Conservation (phyloP, 1,140 invertebrate genomes). For the Agrilus planipennis region DNA sequence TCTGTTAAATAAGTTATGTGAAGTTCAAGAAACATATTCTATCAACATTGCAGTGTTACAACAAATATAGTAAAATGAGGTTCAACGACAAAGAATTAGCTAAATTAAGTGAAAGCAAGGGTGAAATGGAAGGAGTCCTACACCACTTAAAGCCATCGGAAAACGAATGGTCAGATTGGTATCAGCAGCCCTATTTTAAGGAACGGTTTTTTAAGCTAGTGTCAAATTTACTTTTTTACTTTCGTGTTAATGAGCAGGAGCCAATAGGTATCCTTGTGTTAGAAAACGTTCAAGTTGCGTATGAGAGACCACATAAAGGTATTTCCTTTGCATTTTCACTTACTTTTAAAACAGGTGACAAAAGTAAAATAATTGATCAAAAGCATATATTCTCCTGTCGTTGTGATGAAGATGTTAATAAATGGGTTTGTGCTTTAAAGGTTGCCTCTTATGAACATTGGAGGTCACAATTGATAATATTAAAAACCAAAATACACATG, state of each 20-base stretch:
- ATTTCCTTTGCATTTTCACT: constrained; percentile 31
- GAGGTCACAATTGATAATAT: constrained; percentile 27
- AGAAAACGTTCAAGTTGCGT: constrained; percentile 31
- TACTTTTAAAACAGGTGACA: constrained; percentile 27
- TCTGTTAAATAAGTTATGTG: too few relatives aligned
- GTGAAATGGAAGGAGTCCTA: constrained; percentile 27
- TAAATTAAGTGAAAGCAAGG: constrained; percentile 18
- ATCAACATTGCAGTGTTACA: too few relatives aligned
- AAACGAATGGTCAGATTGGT: constrained; percentile 33
- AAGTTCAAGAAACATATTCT: too few relatives aligned
- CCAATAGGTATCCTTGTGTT: constrained; percentile 28
- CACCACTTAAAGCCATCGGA: constrained; percentile 29
- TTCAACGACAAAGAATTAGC: constrained; percentile 31
- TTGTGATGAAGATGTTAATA: constrained; percentile 29
- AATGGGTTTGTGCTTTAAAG: constrained; percentile 30
- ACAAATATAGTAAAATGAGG: too few relatives aligned
- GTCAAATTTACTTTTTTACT: constrained; percentile 30
- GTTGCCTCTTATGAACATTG: constrained; percentile 31
- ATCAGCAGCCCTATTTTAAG: constrained; percentile 30
- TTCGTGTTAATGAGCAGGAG: constrained; percentile 26
- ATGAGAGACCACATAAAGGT: constrained; percentile 27
- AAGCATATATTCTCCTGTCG: constrained; percentile 33
- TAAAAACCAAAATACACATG: constrained; percentile 30
- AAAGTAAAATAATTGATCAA: constrained; percentile 24
- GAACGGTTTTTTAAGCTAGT: constrained; percentile 31